Base-by-base conservation (phyloP, 2,113 vertebrate genomes). In the Corythornis vintsioides region DNA sequence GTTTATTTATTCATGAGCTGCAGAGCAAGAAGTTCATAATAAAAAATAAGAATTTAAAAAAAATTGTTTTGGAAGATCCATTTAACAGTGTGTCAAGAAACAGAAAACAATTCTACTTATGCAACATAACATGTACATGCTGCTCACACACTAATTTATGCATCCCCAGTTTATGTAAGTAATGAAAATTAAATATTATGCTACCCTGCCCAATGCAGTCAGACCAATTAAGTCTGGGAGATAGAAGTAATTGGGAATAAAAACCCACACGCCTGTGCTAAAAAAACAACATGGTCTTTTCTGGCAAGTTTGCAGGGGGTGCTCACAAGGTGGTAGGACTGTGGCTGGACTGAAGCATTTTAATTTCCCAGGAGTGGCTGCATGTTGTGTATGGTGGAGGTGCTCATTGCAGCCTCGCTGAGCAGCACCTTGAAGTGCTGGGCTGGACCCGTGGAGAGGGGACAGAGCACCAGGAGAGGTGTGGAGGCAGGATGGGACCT, bases 1-100 rank as follows among this genome's bases (percentile, higher is more conserved):
- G 92, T 88, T 95, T 73, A 56, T 88, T 86, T 90, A 93, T 89
- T 89, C 81, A 84, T 47, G 55, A 94, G 87, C 74, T 82, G 70
- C 55, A 92, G 53, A 81, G 63, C 86, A 78, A 81, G 35, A 90
- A 57, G 35, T 63, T 88, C 43, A n/a, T 40, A 52, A 74, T 60
- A 75, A 71, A 35, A 40, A 61, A 64, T 38, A 38, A 38, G 38
- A 71, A 63, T 24, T 45, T 15, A 16, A 72, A 65, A 53, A 71
- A 66, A 74, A 38, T 25, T 83, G 77, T 42, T 94, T 93, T 89
- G 92, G 77, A 93, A 86, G 72, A 70, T 33, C 29, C 9, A 47
- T 33, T 71, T 79, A 73, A 89, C 0, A 1, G 83, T 5, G 0
- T 48, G 77, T 88, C 81, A 55, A 84, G 55, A 72, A 94, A 55